These are phyloP conservation scores for Tinea trinotella DNA, from an alignment of 2,888 invertebrate species.

Conservation along the genomic window DNA sequence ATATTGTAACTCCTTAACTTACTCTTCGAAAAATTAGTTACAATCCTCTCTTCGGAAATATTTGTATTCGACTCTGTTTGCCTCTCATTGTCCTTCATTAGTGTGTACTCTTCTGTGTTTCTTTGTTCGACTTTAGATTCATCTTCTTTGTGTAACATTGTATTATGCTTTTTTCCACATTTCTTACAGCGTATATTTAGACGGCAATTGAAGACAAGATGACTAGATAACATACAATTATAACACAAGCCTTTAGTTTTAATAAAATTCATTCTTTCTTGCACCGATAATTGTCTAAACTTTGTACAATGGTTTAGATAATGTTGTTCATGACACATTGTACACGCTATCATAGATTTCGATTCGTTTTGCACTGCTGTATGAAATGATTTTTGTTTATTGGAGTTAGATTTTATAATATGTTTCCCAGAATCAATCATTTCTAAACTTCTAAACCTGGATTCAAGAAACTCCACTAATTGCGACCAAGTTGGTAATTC, in stretches of 20 bases:
- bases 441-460: conserved; percentile 21
- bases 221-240: no score
- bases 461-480: conserved; percentile 21
- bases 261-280: conserved; percentile 22
- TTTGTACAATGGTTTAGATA: conserved; percentile 22
- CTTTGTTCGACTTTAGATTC: no score
- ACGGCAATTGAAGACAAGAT: no score
- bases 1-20: conserved; percentile 24
- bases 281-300: conserved; percentile 15
- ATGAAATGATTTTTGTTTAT: conserved; percentile 21
- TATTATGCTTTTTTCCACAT: no score
- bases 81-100: no score
- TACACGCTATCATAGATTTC: conserved; percentile 8
- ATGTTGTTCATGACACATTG: conserved; percentile 21
- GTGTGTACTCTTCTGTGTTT: no score
- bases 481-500: conserved; percentile 14
- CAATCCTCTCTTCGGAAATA: no score
- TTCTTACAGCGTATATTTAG: no score
- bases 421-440: conserved; percentile 19
- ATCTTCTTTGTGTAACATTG: no score
- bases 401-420: background rate
- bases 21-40: conserved; percentile 16
- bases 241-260: conserved; percentile 18
- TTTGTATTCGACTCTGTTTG: background rate
- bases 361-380: conserved; percentile 15